Conservation (phyloP, 1,140 invertebrate genomes). For the Philotrypesis tridentata region DNA sequence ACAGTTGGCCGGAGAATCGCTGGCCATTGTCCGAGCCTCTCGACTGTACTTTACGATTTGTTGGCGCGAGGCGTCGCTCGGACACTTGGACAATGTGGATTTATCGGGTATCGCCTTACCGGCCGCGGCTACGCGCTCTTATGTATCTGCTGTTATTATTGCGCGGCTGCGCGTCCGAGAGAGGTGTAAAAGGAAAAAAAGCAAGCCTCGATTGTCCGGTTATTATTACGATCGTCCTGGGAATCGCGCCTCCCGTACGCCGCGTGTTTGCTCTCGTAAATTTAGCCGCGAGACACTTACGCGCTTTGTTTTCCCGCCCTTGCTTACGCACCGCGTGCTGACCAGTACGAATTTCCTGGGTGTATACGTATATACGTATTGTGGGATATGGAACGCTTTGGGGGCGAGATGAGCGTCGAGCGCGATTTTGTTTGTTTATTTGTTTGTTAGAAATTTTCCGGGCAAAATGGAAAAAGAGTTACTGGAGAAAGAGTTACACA, state of each 20-base stretch:
- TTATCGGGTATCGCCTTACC: slow-evolving; percentile 67
- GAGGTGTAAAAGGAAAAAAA: not conserved
- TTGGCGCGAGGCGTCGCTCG: slow-evolving; percentile 59
- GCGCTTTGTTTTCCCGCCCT: slow-evolving; percentile 12
- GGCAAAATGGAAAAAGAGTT: too few species aligned
- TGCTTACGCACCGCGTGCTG: not conserved
- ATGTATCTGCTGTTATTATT: not conserved
- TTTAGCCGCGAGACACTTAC: slow-evolving; percentile 44
- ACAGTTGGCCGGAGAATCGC: slow-evolving; percentile 64
- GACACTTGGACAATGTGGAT: slow-evolving; percentile 67
- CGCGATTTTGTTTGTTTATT: too few species aligned
- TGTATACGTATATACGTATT: too few species aligned
- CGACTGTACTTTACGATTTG: slow-evolving; percentile 71
- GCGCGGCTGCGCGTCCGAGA: slow-evolving; percentile 26
- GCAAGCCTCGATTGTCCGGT: slow-evolving; percentile 12
- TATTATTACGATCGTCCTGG: slow-evolving; percentile 50
- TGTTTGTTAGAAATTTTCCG: too few species aligned
- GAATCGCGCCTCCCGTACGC: slow-evolving; percentile 17
- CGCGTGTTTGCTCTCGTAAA: slow-evolving; percentile 66
- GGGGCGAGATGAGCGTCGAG: too few species aligned
- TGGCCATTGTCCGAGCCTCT: slow-evolving; percentile 64
- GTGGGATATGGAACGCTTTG: too few species aligned
- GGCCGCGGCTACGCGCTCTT: not conserved
- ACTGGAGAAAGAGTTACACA: too few species aligned
- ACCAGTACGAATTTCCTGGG: not conserved